phyloP scores from a whole-genome alignment of 2,888 invertebrate genomes.

The Patella caerulea region DNA sequence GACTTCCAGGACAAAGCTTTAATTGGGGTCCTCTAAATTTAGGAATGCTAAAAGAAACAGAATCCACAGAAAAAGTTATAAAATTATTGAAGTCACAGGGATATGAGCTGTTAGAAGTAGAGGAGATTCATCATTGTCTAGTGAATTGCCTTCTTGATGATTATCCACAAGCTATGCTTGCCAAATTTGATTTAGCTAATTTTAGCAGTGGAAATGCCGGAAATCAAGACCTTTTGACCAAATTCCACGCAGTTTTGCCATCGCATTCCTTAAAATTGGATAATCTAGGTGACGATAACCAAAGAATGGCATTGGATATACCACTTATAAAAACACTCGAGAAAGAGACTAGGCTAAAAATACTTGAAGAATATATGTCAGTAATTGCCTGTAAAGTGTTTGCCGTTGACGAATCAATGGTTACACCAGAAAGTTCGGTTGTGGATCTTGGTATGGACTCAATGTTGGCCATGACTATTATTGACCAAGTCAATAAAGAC shows the following conservation, averaged over 20 bases:
- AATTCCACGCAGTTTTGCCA: not conserved
- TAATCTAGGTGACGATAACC: not conserved
- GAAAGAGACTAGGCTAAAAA: no score
- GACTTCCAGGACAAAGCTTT: slow-evolving; percentile 45
- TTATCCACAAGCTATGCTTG: slow-evolving; percentile 34
- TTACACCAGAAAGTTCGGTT: no score
- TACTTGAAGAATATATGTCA: no score
- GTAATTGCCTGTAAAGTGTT: no score
- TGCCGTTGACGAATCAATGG: no score
- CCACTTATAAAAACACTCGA: not conserved
- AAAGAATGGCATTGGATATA: not conserved
- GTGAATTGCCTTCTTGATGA: slow-evolving; percentile 39
- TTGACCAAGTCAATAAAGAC: no score
- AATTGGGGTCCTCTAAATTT: slow-evolving; percentile 57
- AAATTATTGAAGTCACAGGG: slow-evolving; percentile 29
- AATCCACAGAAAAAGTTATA: not conserved
- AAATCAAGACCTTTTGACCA: no score
- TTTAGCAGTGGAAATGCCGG: no score
- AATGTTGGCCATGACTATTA: no score
- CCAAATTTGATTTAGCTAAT: slow-evolving; percentile 33
- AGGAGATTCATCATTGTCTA: slow-evolving; percentile 28
- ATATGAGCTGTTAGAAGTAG: slow-evolving; percentile 25
- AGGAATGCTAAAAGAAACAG: slow-evolving; percentile 40
- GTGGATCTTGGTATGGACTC: no score
- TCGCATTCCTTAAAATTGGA: no score